A percentile compares a stretch with the other conserved stretches of the same genome.
phyloP scores from a whole-genome alignment of 2,113 vertebrate species.

The Pollimyrus isidori region DNA sequence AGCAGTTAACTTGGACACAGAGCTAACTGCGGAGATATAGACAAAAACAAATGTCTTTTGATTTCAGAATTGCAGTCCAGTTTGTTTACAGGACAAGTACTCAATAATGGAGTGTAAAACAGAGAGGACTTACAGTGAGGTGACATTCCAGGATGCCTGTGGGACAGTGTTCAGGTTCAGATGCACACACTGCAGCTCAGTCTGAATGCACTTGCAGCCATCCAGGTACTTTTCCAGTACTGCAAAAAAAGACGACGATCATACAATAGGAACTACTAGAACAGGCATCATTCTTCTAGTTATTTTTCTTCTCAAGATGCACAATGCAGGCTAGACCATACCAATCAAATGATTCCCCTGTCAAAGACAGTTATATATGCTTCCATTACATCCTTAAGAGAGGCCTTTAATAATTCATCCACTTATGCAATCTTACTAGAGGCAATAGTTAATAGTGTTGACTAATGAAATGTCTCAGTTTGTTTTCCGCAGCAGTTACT shows the following conservation, averaged over 20 bases:
- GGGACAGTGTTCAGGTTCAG: constrained; percentile 33
- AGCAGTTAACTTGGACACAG: not conserved
- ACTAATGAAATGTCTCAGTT: not conserved
- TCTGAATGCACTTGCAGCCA: constrained; percentile 40
- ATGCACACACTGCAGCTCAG: constrained; percentile 40
- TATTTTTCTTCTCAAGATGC: not conserved
- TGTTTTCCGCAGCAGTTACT: not conserved
- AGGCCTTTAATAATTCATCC: not conserved
- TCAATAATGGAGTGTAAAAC: not conserved
- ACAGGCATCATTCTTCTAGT: not conserved
- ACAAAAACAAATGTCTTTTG: not conserved
- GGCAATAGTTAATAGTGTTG: not conserved
- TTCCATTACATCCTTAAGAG: not conserved
- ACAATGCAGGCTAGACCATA: not conserved
- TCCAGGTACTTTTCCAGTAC: constrained; percentile 37
- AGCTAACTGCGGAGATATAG: not conserved
- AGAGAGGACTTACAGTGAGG: constrained; percentile 30
- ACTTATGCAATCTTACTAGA: not conserved
- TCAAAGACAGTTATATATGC: not conserved
- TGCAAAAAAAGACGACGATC: constrained; percentile 14
- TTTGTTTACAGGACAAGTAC: not conserved
- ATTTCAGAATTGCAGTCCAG: not conserved
- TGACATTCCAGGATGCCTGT: constrained; percentile 36
- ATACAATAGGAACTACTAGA: not conserved
- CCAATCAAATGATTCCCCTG: not conserved